Evolutionary conservation across 2,888 invertebrate genomes (phyloP), one percentile per base, ranked within the genome.

Genomic region (Calliphora vomitoria): DNA sequence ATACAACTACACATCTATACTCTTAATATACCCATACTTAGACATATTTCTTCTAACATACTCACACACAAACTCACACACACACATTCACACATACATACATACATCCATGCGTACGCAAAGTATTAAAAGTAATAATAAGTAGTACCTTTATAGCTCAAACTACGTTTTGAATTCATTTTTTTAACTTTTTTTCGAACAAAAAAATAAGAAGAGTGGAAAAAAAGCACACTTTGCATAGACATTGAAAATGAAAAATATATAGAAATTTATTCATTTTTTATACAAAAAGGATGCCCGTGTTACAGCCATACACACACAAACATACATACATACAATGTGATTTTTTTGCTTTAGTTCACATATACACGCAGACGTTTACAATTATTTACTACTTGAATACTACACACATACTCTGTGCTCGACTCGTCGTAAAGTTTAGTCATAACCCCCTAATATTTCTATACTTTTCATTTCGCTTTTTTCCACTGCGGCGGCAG

Each of bases 121-220:
- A 88, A 86, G 91, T 92, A 92, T 92, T 92, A 92, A 92, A 92
- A 91, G 91, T 92, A 92, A 92, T 92, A 92, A 91, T 91, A 92
- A 92, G 92, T 82, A 85, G 85, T 92, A 90, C 91, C 92, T 92
- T 90, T 89, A 89, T 88, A 89, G 88, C 89, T 79, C 87, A 89
- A 86, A 88, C 85, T 69, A 82, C 87, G 85, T 75, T 87, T 87
- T 85, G 76, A 81, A 85, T 85, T 85, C 80, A 81, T 75, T 84
- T 86, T 74, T 84, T 85, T 79, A 75, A 62, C 20, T 75, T 87
- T 71, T 79, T 71, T 15, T 79, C 44, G 18, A 68, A 44, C 68
- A 68, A 41, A 68, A 68, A 47, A 15, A 47, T n/a, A 75, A 13
- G 53, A 71, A 44, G 44, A 71, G 62, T 76, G 62, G n/a, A 74